Evolutionary conservation across 2,888 invertebrate genomes (phyloP).

Genomic region (Agrilus cyanescens): DNA sequence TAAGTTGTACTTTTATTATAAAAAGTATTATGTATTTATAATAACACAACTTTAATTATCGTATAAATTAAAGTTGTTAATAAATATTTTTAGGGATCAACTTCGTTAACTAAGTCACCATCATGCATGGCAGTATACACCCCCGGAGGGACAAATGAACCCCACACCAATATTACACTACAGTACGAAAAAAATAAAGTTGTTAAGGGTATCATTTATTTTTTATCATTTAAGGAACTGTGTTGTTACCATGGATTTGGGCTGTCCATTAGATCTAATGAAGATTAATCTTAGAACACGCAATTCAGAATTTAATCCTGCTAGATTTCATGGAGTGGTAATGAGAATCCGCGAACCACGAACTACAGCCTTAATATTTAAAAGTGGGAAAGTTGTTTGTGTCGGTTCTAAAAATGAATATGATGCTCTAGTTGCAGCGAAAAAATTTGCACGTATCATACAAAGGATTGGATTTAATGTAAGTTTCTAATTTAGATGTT

Average conservation of each 20-base stretch:
- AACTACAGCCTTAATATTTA: constrained; percentile 63
- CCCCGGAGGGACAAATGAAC: constrained; percentile 35
- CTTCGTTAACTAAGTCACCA: constrained; percentile 6
- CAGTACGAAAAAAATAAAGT: constrained; percentile 25
- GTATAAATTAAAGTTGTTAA: no score
- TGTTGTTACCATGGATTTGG: constrained; percentile 66
- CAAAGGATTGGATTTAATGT: constrained; percentile 71
- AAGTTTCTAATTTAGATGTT: constrained; percentile 24
- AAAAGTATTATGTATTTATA: background rate
- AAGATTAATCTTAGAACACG: constrained; percentile 68
- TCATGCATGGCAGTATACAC: constrained; percentile 26
- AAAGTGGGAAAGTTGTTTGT: constrained; percentile 72
- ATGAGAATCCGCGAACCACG: constrained; percentile 73
- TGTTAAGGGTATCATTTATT: background rate
- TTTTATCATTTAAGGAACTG: constrained; percentile 51
- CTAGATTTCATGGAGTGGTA: constrained; percentile 69
- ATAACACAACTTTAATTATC: background rate
- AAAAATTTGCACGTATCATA: constrained; percentile 72
- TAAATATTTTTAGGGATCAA: no score
- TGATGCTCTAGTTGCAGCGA: constrained; percentile 62
- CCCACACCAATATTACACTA: constrained; percentile 40
- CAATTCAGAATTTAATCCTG: constrained; percentile 75
- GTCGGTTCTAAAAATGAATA: constrained; percentile 70
- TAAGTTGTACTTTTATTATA: background rate
- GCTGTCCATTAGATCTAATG: constrained; percentile 58